Evolutionary conservation across 2,797 vertebrate genomes (phyloP).

Genomic region (Chelidonichthys spinosus): DNA sequence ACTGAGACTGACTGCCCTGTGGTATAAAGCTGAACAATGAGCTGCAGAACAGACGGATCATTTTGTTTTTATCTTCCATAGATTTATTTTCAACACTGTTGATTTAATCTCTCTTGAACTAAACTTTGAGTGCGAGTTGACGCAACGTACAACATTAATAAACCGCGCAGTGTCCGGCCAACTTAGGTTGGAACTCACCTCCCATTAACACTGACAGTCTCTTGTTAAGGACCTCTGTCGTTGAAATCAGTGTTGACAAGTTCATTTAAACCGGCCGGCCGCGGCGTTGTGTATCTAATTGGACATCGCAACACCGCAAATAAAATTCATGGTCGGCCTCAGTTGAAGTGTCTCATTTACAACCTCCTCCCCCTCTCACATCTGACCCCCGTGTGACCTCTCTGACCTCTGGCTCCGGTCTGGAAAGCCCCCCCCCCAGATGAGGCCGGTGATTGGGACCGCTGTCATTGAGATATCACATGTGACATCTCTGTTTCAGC

Average conservation of each 20-base stretch:
- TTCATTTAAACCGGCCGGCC: constrained; percentile 88
- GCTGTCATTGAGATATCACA: constrained; percentile 61
- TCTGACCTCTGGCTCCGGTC: constrained; percentile 35
- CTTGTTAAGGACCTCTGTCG: constrained; percentile 79
- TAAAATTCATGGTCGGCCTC: constrained; percentile 85
- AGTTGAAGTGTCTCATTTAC: constrained; percentile 71
- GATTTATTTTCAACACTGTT: not conserved
- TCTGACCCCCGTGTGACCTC: constrained; percentile 66
- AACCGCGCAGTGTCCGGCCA: not conserved
- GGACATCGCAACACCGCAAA: constrained; percentile 86
- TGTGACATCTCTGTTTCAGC: constrained; percentile 60
- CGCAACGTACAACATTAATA: not conserved
- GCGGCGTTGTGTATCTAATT: constrained; percentile 90
- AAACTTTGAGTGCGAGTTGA: not conserved
- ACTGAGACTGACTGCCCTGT: not conserved
- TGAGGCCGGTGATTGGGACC: constrained; percentile 56
- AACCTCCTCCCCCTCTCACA: constrained; percentile 71
- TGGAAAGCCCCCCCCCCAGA: constrained; percentile 39
- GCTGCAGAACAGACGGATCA: not conserved
- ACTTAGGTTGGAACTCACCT: constrained; percentile 14
- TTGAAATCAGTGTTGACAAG: constrained; percentile 90
- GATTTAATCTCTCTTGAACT: too few species aligned
- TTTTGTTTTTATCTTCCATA: not conserved
- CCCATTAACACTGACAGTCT: constrained; percentile 47
- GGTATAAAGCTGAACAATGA: not conserved